Base-by-base conservation (phyloP, 2,113 vertebrate species). In the Proteles cristata region DNA sequence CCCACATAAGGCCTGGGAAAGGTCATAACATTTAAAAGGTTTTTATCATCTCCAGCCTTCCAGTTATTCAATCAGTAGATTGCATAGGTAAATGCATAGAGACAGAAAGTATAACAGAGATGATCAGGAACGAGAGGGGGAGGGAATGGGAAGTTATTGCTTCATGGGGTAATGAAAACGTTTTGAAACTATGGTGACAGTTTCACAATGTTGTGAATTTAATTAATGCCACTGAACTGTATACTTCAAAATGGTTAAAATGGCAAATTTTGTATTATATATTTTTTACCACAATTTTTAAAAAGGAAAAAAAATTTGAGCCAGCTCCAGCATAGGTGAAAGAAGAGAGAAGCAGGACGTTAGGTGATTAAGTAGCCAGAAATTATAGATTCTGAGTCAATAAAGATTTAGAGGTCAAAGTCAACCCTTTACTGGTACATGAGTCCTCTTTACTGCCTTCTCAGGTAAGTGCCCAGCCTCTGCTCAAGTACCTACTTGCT, bases 221-320 rank as follows among this genome's bases (percentile, higher is more conserved):
- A 74, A 73, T 83, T 48, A 91, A 82, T 35, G 69, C 21, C 33
- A 83, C 5, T 73, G 74, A 89, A 89, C 9, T 50, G 10, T 28
- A 66, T 15, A 79, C 39, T 93, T 76, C 35, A 82, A 85, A 48
- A 58, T 69, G 35, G 53, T n/a, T 93, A 93, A 92, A 79, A 88
- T 15, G 28, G 76, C 19, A 86, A 85, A 85, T 71, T 93, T 86
- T 43, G 50, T n/a, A 61, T 31, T n/a, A n/a, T 35, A 39, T 50
- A 53, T 55, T 63, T 96, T 63, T 90, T 65, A 92, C 23, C 68
- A 76, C n/a, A 84, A 68, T 25, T 94, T 86, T 68, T 35, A 53
- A 81, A 87, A 90, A 88, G 71, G 79, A 19, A 87, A 79, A 79
- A 53, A 73, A 83, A 58, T 26, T 65, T 28, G 31, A 95, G 58